Conservation (phyloP, 1,140 invertebrate species). For the Dufourea novaeangliae region DNA sequence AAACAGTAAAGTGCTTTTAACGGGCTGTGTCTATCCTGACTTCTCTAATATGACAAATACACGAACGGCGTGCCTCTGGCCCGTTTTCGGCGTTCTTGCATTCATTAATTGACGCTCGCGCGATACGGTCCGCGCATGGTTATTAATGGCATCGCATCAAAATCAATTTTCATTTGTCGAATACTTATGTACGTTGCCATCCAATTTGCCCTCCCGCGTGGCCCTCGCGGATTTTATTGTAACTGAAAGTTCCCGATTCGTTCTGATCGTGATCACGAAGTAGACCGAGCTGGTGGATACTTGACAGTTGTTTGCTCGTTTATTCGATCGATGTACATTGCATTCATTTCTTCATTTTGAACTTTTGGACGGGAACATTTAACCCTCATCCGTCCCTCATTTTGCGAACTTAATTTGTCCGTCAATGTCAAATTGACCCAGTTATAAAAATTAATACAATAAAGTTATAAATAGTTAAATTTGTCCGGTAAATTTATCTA, state of each 20-base stretch:
- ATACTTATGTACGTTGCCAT: conserved; percentile 81
- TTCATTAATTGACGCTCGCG: conserved; percentile 77
- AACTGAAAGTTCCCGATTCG: conserved; percentile 76
- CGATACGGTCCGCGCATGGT: conserved; percentile 69
- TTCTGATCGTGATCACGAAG: conserved; percentile 69
- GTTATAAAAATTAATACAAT: too few relatives aligned
- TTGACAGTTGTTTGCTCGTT: background rate
- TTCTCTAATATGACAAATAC: conserved; percentile 78
- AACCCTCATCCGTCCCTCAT: too few relatives aligned
- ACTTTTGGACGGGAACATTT: too few relatives aligned
- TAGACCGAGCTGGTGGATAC: conserved; percentile 30
- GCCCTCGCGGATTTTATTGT: conserved; percentile 73
- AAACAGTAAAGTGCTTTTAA: conserved; percentile 80
- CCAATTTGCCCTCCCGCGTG: conserved; percentile 73
- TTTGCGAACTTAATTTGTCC: too few relatives aligned
- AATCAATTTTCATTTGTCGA: conserved; percentile 81
- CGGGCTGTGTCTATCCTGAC: conserved; percentile 71
- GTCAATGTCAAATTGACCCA: too few relatives aligned
- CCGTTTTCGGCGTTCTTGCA: conserved; percentile 72
- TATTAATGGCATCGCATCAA: conserved; percentile 80
- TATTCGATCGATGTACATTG: background rate
- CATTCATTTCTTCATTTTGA: background rate
- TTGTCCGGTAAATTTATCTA: too few relatives aligned
- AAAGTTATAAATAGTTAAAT: too few relatives aligned
- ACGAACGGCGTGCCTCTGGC: conserved; percentile 52